Base-by-base conservation (phyloP, 2,888 invertebrate genomes). In the Amphipyra tragopoginis region DNA sequence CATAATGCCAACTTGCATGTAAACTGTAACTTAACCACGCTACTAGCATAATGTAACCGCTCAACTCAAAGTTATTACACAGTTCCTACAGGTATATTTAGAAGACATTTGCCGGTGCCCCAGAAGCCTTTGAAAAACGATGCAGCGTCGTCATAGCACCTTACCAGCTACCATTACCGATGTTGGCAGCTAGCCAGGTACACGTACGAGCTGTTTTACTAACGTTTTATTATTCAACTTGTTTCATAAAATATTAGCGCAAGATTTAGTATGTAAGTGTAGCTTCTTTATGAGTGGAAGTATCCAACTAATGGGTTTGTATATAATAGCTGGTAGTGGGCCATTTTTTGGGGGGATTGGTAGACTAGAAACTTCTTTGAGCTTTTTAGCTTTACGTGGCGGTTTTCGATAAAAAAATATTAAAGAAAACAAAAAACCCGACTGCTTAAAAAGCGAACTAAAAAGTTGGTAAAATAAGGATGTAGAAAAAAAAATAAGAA, bases 201-300 rank as follows among this genome's bases (percentile, higher is more conserved):
- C 71, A 64, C 65, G 71, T 70, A 58, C 51, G 40, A 11, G 54
- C 36, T 52, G 79, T 61, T 63, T 54, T 55, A 78, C 52, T 48
- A 48, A 38, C 56, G 15, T 51, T 72, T 63, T 75, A 72, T 63
- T 68, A 78, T 76, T 78, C 76, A 75, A 75, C 47, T 58, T 51
- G 75, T 61, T 69, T 50, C 70, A 62, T 74, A 69, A 74, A 74
- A 69, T 74, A 71, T 71, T 62, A 57, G 43, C 50, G 13, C 11
- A 36, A 36, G 52, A 54, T 62, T 53, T 73, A 70, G 42, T 56
- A 43, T 56, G 39, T 74, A 36, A 66, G 49, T 53, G 66, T 38
- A 14, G 13, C 0, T 33, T 34, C 15, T 53, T 43, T 59, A 72
- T 48, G 39, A 7, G 21, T 9, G 13, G 14, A n/a, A 5, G 15